Evolutionary conservation across 2,797 vertebrate genomes (phyloP).

Genomic region (Tolypeutes matacus): DNA sequence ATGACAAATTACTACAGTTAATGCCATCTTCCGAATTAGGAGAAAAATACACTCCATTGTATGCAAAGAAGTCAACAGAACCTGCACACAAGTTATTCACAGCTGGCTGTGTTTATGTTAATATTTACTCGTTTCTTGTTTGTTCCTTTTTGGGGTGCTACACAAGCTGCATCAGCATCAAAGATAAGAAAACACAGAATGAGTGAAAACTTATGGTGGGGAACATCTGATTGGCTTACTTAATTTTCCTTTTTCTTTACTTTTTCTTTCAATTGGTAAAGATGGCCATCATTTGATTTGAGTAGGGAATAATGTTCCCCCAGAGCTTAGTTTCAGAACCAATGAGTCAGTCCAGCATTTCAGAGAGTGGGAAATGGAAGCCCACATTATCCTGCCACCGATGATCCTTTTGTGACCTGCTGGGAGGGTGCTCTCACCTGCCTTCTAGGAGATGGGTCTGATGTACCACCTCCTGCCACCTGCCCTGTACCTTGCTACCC

Average conservation of each 20-base stretch:
- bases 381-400: not conserved
- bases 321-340: not conserved
- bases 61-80: accelerated
- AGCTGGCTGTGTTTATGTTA: not conserved
- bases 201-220: accelerated
- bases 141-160: not conserved
- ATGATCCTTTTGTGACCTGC: not conserved
- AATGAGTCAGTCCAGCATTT: not conserved
- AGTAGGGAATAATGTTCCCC: not conserved
- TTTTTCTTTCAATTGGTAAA: slow-evolving; percentile 1
- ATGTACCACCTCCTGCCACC: not conserved
- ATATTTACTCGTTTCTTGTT: not conserved
- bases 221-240: not conserved
- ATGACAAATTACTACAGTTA: not conserved
- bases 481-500: not conserved
- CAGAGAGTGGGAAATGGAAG: not conserved
- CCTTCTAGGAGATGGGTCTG: not conserved
- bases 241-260: not conserved
- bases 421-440: not conserved
- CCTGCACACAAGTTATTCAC: accelerated
- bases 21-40: not conserved
- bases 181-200: not conserved
- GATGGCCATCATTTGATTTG: not conserved
- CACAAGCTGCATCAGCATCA: not conserved
- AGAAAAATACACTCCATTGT: not conserved